These are phyloP conservation scores for Lophius americanus DNA, from an alignment of 2,797 vertebrate species.

Conservation along the genomic window DNA sequence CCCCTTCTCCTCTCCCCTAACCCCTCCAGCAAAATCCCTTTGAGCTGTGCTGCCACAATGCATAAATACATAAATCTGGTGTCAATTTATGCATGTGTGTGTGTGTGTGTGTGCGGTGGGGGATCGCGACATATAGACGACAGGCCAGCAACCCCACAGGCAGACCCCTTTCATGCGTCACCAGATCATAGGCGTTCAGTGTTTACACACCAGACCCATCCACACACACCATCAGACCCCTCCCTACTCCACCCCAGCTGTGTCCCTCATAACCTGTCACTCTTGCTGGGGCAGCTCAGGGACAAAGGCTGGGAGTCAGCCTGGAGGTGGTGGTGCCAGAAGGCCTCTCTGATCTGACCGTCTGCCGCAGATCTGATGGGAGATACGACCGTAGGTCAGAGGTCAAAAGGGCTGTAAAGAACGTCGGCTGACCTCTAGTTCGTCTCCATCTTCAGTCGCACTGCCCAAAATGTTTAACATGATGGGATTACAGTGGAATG, in stretches of 20 bases:
- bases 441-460: constrained; percentile 24
- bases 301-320: constrained; percentile 62
- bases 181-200: constrained; percentile 73
- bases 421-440: constrained; percentile 56
- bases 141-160: constrained; percentile 58
- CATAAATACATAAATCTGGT: constrained; percentile 82
- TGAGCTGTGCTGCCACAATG: constrained; percentile 66
- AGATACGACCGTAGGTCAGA: constrained; percentile 50
- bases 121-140: constrained; percentile 62
- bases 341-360: constrained; percentile 66
- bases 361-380: constrained; percentile 61
- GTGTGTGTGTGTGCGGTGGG: constrained; percentile 24
- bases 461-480: constrained; percentile 35
- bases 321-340: constrained; percentile 72
- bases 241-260: constrained; percentile 9
- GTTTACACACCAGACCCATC: constrained; percentile 70
- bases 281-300: constrained; percentile 43
- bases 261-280: constrained; percentile 60
- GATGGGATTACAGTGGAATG: constrained; percentile 13
- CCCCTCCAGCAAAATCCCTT: constrained; percentile 64
- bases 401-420: constrained; percentile 52
- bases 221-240: constrained; percentile 50
- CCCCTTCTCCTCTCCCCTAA: constrained; percentile 28
- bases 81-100: constrained; percentile 46
- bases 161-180: constrained; percentile 76